Evolutionary conservation across 2,888 invertebrate species (phyloP), one percentile per base, ranked within the genome.

Genomic region (Mesoligia furuncula): DNA sequence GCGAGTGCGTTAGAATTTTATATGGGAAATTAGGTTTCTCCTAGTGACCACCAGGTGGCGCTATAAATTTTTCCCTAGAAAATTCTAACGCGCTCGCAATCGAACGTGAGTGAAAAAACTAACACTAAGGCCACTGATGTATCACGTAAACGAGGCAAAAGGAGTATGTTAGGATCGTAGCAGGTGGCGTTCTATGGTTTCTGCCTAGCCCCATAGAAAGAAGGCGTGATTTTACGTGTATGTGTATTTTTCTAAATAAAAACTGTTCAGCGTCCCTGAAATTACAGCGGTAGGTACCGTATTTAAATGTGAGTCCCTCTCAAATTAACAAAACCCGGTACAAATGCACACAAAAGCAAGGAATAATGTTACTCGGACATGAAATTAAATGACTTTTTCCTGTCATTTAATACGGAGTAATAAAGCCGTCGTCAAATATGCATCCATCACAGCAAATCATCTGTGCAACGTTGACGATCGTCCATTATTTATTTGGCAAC

Each of bases 401-500:
- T 80, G 80, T 85, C 79, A 84, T 85, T 83, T 85, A 81, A 83
- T 85, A 61, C 64, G 31, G 81, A 71, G 81, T 83, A 81, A 85
- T 82, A 81, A 80, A 89, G 90, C 90, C 86, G 84, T 82, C 87
- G 84, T 83, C 85, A 87, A 88, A 85, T 85, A 87, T 89, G 87
- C 93, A 95, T 95, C 93, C 93, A 94, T 96, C 95, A 95, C 87
- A 86, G 91, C 91, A 91, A 95, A 94, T 94, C 93, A 93, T 92
- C 87, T 87, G 80, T 80, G 85, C 81, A 75, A 80, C 83, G 82
- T 74, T 81, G 89, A 87, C 77, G 87, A 83, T 76, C 87, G 90
- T 90, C 91, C 93, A 94, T 95, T 94, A 94, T 93, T 95, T 95
- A 95, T 96, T 95, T 95, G 92, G 93, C 93, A 93, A 93, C 91